phyloP scores from a whole-genome alignment of 2,888 invertebrate species.

The Corythucha ciliata region DNA sequence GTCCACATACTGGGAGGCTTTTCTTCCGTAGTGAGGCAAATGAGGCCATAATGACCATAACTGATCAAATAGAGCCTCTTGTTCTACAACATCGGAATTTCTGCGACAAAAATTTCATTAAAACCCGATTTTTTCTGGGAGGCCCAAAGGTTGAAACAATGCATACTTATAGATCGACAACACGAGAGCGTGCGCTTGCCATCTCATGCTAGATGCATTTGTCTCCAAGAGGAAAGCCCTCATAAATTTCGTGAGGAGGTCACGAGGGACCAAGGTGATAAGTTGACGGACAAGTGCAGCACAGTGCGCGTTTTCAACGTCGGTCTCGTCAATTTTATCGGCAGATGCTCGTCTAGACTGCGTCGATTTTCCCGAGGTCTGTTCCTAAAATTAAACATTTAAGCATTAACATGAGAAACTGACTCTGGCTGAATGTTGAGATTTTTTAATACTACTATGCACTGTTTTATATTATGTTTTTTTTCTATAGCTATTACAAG shows the following conservation, averaged over 20 bases:
- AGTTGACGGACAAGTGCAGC: conserved; percentile 36
- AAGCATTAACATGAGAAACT: too few relatives aligned
- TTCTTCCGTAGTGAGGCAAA: conserved; percentile 80
- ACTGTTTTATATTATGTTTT: too few relatives aligned
- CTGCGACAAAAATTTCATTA: conserved; percentile 41
- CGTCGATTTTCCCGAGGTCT: too few relatives aligned
- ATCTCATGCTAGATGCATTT: conserved; percentile 82
- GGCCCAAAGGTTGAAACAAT: not conserved
- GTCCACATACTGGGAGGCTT: conserved; percentile 95
- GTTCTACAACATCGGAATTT: conserved; percentile 67
- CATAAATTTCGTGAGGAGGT: conserved; percentile 58
- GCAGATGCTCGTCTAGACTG: conserved; percentile 21
- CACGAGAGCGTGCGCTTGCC: conserved; percentile 87
- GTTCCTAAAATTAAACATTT: too few relatives aligned
- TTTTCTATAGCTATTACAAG: too few relatives aligned
- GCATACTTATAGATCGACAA: conserved; percentile 69
- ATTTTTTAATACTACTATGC: too few relatives aligned
- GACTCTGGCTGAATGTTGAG: too few relatives aligned
- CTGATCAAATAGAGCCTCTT: conserved; percentile 67
- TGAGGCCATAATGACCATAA: conserved; percentile 89
- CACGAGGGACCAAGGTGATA: conserved; percentile 32
- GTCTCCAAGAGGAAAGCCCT: conserved; percentile 87
- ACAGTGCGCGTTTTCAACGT: conserved; percentile 34
- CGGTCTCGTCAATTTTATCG: conserved; percentile 26
- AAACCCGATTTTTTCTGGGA: not conserved